These are phyloP conservation scores for Manis crassicaudata DNA, from an alignment of 2,797 vertebrate species.

Conservation along the genomic window DNA sequence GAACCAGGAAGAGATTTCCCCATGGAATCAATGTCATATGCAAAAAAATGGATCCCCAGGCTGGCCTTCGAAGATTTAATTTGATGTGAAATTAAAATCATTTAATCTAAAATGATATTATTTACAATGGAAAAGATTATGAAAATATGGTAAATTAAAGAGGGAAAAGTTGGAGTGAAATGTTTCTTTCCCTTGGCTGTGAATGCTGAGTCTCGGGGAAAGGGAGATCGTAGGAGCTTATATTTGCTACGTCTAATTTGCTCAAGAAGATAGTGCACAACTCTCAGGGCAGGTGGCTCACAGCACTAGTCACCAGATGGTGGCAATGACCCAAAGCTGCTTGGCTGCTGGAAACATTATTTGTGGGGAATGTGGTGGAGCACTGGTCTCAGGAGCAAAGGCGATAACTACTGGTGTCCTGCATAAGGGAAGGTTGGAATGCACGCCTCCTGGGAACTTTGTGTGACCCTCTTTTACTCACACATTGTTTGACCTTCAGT, in stretches of 20 bases:
- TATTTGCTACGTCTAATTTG: conserved; percentile 2
- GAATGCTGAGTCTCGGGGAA: background rate
- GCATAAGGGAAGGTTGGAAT: background rate
- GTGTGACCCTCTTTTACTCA: background rate
- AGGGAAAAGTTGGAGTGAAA: background rate
- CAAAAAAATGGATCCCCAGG: background rate
- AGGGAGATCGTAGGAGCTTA: background rate
- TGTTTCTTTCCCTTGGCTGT: background rate
- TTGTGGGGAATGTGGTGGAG: background rate
- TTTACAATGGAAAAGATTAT: conserved; percentile 19
- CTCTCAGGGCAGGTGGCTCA: background rate
- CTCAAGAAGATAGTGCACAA: background rate
- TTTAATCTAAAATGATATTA: background rate
- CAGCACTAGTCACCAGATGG: background rate
- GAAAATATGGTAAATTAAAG: background rate
- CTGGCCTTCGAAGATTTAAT: conserved; percentile 10
- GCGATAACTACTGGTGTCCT: rapidly evolving
- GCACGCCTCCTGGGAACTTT: background rate
- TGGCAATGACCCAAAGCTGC: background rate
- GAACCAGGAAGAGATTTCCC: background rate
- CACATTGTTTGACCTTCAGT: background rate
- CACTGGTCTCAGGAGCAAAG: background rate
- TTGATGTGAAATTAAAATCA: conserved; percentile 28
- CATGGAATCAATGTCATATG: background rate
- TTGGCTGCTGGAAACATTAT: background rate